Evolutionary conservation across 1,140 invertebrate genomes (phyloP).

Genomic region (Zaprionus ghesquierei): DNA sequence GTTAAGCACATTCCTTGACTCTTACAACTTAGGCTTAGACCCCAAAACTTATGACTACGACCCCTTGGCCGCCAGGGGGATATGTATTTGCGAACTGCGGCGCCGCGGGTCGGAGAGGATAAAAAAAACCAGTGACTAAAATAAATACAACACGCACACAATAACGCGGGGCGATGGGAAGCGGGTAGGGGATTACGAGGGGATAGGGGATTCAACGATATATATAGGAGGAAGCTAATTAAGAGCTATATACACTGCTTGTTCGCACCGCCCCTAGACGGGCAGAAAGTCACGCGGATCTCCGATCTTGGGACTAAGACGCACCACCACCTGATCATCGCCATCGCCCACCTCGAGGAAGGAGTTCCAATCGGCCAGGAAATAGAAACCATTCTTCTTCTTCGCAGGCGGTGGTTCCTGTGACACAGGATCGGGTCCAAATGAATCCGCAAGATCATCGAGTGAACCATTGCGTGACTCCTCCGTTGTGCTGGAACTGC

Average conservation of each 20-base stretch:
- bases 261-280: conserved; percentile 80
- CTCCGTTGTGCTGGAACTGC: conserved; percentile 40
- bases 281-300: conserved; percentile 89
- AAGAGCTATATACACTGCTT: conserved; percentile 57
- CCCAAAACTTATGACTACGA: conserved; percentile 55
- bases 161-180: neutral
- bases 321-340: conserved; percentile 89
- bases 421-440: conserved; percentile 85
- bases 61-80: conserved; percentile 1
- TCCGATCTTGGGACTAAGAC: conserved; percentile 90
- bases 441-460: conserved; percentile 88
- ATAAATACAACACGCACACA: conserved; percentile 64
- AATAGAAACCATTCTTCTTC: conserved; percentile 90
- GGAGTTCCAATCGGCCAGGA: conserved; percentile 92
- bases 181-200: neutral
- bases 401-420: conserved; percentile 86
- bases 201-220: neutral
- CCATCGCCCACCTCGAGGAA: conserved; percentile 92
- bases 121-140: conserved; percentile 64
- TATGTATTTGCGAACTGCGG: neutral
- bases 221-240: conserved; percentile 5
- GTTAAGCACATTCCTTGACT: conserved; percentile 47
- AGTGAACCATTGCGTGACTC: conserved; percentile 72
- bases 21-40: conserved; percentile 64
- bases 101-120: neutral